Percentiles rank a stretch among this genome's conserved stretches.
These are phyloP conservation scores for Stratiomys singularior DNA, from an alignment of 2,888 invertebrate genomes.

Conservation along the genomic window DNA sequence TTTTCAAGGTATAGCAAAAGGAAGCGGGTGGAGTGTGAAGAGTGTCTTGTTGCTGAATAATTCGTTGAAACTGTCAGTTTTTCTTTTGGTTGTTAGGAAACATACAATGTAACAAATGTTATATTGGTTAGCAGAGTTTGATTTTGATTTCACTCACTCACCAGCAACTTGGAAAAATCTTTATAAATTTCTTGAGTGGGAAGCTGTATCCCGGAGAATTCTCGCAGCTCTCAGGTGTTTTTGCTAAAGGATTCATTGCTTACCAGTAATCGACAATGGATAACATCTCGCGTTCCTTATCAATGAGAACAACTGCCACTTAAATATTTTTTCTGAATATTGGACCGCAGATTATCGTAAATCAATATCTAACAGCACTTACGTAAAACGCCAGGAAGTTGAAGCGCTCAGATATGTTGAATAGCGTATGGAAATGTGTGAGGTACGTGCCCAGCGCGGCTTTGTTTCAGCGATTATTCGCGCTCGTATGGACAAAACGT, in stretches of 20 bases:
- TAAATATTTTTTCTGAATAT: neutral
- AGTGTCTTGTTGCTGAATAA: neutral
- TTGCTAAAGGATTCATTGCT: no score
- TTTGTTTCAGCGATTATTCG: neutral
- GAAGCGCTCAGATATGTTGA: neutral
- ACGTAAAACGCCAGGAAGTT: slow-evolving; percentile 21
- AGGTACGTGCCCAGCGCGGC: slow-evolving; percentile 18
- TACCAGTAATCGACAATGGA: no score
- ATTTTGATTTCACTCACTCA: no score
- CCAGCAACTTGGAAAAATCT: no score
- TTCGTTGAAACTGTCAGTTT: no score
- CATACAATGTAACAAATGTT: no score
- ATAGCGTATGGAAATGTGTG: slow-evolving; percentile 7
- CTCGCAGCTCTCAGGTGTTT: no score
- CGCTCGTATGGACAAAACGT: neutral
- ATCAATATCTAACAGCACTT: neutral
- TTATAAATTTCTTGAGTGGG: no score
- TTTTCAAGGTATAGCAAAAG: neutral
- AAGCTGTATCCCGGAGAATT: no score
- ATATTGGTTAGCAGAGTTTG: no score
- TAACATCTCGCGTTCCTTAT: neutral
- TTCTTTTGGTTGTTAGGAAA: no score
- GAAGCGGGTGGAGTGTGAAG: neutral
- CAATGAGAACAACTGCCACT: neutral
- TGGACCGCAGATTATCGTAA: neutral